Evolutionary conservation across 1,140 invertebrate species (phyloP).

Genomic region (Zaprionus nigranus): DNA sequence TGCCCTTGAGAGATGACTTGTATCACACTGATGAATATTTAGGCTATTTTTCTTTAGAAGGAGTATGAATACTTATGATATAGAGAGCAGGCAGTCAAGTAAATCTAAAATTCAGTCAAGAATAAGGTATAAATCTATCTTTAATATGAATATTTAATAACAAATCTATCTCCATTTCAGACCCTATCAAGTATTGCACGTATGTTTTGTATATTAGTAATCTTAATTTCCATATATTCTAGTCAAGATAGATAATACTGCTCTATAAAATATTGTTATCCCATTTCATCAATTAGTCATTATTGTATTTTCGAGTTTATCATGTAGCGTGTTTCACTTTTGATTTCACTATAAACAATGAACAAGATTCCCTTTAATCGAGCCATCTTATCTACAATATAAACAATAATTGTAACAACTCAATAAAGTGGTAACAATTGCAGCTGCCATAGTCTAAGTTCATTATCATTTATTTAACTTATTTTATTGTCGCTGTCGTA

Average conservation of each 20-base stretch:
- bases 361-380: neutral
- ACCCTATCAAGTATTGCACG: too few species aligned
- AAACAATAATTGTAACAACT: constrained; percentile 21
- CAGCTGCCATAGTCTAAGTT: neutral
- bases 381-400: constrained; percentile 4
- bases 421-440: constrained; percentile 6
- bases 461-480: constrained; percentile 28
- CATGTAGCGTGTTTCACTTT: neutral
- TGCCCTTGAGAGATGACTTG: constrained; percentile 28
- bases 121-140: neutral
- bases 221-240: too few species aligned
- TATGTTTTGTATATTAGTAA: too few species aligned
- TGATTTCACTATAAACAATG: constrained; percentile 2
- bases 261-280: too few species aligned
- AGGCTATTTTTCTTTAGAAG: neutral
- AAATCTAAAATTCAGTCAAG: neutral
- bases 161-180: too few species aligned
- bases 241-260: too few species aligned
- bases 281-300: too few species aligned
- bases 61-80: neutral
- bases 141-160: too few species aligned
- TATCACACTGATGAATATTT: constrained; percentile 19
- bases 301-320: neutral
- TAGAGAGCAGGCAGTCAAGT: neutral
- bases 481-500: constrained; percentile 22